A percentile compares a stretch with the other conserved stretches of the same genome.
These are phyloP conservation scores for Melinopterus prodromus DNA, from an alignment of 2,888 invertebrate genomes.

Conservation along the genomic window DNA sequence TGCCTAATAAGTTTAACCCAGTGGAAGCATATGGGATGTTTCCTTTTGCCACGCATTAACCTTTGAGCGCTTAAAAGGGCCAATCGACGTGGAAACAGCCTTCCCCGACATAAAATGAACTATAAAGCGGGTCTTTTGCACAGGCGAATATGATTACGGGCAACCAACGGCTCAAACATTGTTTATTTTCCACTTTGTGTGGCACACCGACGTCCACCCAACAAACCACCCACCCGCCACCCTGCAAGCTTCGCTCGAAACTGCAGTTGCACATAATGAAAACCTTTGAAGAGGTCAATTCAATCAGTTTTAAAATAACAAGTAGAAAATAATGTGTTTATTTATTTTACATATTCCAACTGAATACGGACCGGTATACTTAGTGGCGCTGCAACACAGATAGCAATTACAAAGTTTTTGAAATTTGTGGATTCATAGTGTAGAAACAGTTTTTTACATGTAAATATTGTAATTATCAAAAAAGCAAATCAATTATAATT, in stretches of 20 bases:
- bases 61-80: constrained; percentile 57
- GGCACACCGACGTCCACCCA: constrained; percentile 15
- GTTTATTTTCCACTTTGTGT: constrained; percentile 50
- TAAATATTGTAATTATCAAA: too few relatives aligned
- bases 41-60: constrained; percentile 60
- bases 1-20: constrained; percentile 54
- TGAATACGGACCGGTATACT: too few relatives aligned
- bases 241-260: neutral
- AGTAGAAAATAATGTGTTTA: too few relatives aligned
- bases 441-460: too few relatives aligned
- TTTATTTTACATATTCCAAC: too few relatives aligned
- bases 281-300: neutral
- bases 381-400: too few relatives aligned
- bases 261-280: constrained; percentile 18
- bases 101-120: constrained; percentile 56
- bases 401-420: too few relatives aligned
- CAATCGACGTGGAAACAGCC: constrained; percentile 57
- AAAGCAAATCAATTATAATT: too few relatives aligned
- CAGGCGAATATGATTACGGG: constrained; percentile 56
- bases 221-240: neutral
- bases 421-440: too few relatives aligned
- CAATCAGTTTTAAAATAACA: neutral
- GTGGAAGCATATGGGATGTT: constrained; percentile 58
- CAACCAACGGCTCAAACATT: constrained; percentile 56
- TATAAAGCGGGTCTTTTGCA: constrained; percentile 55